Conservation (phyloP, 53 echinoderm and acorn worm species). For the Holothuria scabra region DNA sequence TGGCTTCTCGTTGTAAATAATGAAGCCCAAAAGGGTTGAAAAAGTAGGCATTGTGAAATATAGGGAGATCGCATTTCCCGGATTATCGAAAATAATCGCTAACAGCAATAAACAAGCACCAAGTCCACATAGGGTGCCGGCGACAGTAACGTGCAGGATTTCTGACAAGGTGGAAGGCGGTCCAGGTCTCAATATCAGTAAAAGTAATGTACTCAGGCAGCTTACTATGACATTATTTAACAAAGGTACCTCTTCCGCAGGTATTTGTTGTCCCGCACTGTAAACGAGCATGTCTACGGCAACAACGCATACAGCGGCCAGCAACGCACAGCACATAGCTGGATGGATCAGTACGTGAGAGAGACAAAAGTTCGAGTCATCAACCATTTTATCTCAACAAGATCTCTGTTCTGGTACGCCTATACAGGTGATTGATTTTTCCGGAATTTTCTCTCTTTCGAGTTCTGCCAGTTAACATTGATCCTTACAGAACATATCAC, state of each 20-base stretch:
- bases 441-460: too few species aligned
- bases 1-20: slow-evolving; percentile 15
- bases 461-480: too few species aligned
- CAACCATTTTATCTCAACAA: too few species aligned
- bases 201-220: background rate
- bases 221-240: background rate
- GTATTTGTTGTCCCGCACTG: background rate
- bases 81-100: slow-evolving; percentile 6
- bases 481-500: too few species aligned
- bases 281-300: background rate
- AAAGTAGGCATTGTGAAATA: slow-evolving; percentile 18
- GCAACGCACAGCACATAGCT: background rate
- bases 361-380: background rate
- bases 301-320: background rate
- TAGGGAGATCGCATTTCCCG: slow-evolving; percentile 3
- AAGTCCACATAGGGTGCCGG: background rate
- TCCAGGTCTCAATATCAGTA: background rate
- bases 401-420: too few species aligned
- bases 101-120: background rate
- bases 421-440: too few species aligned
- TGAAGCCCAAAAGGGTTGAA: background rate
- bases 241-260: slow-evolving; percentile 11
- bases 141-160: background rate
- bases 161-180: background rate
- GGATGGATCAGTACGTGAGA: background rate